Percentiles rank a stretch among this genome's conserved stretches.
phyloP scores from a whole-genome alignment of 2,797 vertebrate species.

The Myotis pilosus region DNA sequence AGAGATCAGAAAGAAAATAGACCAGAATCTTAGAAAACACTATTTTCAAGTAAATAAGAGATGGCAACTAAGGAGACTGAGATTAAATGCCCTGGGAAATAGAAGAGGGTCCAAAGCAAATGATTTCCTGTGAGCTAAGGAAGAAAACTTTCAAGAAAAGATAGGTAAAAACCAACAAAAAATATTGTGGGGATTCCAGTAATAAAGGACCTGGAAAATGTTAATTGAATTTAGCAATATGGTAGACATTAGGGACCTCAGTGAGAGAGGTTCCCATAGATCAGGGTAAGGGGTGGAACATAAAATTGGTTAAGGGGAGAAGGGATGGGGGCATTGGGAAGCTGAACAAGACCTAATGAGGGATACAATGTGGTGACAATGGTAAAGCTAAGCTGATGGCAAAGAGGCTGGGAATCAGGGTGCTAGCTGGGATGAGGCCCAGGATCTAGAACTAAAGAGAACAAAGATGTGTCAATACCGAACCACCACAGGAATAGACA shows the following conservation, averaged over 20 bases:
- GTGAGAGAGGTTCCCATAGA: not conserved
- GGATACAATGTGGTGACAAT: accelerated
- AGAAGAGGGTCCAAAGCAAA: not conserved
- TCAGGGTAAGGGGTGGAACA: not conserved
- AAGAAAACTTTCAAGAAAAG: not conserved
- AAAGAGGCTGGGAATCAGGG: not conserved
- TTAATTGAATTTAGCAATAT: not conserved
- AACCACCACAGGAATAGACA: not conserved
- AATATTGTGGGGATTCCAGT: not conserved
- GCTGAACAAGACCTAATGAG: not conserved
- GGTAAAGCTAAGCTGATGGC: not conserved
- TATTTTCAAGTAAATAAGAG: not conserved
- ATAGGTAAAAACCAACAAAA: not conserved
- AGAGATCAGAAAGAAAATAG: not conserved
- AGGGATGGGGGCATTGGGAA: not conserved
- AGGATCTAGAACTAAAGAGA: not conserved
- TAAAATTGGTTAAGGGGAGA: not conserved
- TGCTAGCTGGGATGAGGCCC: not conserved
- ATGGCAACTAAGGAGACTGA: not conserved
- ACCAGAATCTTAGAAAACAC: not conserved
- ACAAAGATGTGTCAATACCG: not conserved
- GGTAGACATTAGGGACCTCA: not conserved
- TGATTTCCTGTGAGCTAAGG: not conserved
- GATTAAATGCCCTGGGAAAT: not conserved
- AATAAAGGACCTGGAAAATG: not conserved